A percentile compares a stretch with the other conserved stretches of the same genome.
Conservation (phyloP, 2,113 vertebrate genomes). For the Heterochromis multidens region DNA sequence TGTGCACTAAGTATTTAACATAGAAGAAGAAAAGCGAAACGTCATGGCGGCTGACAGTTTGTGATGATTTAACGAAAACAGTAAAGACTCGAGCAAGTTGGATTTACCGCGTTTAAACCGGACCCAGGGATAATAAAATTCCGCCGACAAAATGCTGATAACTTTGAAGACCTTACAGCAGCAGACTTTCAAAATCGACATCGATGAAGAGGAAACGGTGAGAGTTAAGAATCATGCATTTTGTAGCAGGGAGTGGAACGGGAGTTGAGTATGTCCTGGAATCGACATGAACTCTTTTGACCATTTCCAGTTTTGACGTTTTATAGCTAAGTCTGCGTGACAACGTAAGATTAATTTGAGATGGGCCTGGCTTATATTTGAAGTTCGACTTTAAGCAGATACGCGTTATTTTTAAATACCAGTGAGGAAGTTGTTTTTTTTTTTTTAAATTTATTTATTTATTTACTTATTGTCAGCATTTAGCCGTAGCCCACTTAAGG, state of each 20-base stretch:
- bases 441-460: too few species aligned
- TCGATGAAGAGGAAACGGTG: slow-evolving; percentile 85
- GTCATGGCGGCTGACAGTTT: slow-evolving; percentile 78
- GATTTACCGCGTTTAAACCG: neutral
- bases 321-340: neutral
- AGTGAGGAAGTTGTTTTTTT: neutral
- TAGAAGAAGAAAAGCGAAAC: slow-evolving; percentile 59
- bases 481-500: slow-evolving; percentile 32
- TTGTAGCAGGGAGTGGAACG: slow-evolving; percentile 33
- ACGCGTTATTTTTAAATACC: neutral
- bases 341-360: neutral
- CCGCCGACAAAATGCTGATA: slow-evolving; percentile 82
- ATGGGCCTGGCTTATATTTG: fast-evolving
- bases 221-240: slow-evolving; percentile 24
- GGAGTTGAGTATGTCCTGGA: slow-evolving; percentile 43
- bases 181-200: slow-evolving; percentile 92
- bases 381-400: neutral
- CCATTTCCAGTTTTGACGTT: neutral
- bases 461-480: slow-evolving; percentile 14
- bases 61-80: slow-evolving; percentile 75
- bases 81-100: slow-evolving; percentile 47
- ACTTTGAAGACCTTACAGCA: slow-evolving; percentile 94
- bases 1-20: neutral
- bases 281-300: neutral
- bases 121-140: neutral